Evolutionary conservation across 1,140 invertebrate species (phyloP).

Genomic region (Pachypsylla venusta): DNA sequence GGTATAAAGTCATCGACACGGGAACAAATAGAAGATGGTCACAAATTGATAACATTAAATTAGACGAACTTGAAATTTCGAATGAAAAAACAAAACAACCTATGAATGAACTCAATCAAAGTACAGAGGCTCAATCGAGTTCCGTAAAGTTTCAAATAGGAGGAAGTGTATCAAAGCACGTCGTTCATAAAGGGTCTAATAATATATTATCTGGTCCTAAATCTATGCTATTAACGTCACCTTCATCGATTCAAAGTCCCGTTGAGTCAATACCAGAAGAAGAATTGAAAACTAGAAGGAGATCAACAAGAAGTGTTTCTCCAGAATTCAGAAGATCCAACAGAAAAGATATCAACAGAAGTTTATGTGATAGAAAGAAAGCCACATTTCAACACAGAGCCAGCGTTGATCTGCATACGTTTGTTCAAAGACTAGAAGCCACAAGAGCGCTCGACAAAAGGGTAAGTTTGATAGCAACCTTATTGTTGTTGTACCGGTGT

Average conservation of each 20-base stretch:
- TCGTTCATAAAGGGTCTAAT: background rate
- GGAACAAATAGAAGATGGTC: slow-evolving; percentile 22
- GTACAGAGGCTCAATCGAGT: no score
- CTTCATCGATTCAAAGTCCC: background rate
- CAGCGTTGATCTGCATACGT: background rate
- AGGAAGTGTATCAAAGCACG: background rate
- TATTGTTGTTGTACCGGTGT: no score
- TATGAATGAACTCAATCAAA: no score
- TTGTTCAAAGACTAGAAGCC: background rate
- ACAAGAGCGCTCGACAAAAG: background rate
- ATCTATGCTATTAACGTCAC: background rate
- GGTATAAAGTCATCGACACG: slow-evolving; percentile 2
- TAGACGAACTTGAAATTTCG: slow-evolving; percentile 1
- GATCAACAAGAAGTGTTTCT: background rate
- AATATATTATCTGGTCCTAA: background rate
- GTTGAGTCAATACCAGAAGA: background rate
- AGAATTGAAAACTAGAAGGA: background rate
- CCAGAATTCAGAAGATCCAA: background rate
- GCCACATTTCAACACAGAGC: background rate
- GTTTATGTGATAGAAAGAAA: slow-evolving; percentile 4
- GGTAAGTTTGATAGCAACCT: no score
- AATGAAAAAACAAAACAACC: background rate
- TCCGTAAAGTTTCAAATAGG: slow-evolving; percentile 1
- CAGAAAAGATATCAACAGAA: background rate
- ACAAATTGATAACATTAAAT: slow-evolving; percentile 17